phyloP scores from a whole-genome alignment of 2,888 invertebrate species.

The Amiota minor region DNA sequence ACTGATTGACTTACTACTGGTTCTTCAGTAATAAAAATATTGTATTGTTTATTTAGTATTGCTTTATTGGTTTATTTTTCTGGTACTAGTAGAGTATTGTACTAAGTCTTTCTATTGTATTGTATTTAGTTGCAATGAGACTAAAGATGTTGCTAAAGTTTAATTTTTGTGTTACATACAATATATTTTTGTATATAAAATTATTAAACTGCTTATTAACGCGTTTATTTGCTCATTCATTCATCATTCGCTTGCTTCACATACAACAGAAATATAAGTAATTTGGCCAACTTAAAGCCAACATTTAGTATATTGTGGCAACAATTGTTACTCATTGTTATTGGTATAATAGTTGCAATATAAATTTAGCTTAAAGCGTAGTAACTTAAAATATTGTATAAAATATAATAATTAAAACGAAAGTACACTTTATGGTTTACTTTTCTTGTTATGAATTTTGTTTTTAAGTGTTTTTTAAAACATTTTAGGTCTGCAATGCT shows the following conservation, averaged over 20 bases:
- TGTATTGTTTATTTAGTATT: not conserved
- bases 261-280: not conserved
- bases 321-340: slow-evolving; percentile 11
- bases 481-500: slow-evolving; percentile 5
- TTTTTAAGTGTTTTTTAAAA: slow-evolving; percentile 23
- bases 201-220: slow-evolving; percentile 24
- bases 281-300: slow-evolving; percentile 17
- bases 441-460: not conserved
- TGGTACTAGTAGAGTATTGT: no score
- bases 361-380: not conserved
- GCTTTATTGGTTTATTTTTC: not conserved
- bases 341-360: not conserved
- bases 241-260: slow-evolving; percentile 11
- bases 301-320: slow-evolving; percentile 14
- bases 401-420: slow-evolving; percentile 25
- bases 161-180: not conserved
- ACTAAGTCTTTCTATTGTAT: not conserved
- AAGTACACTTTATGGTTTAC: slow-evolving; percentile 26
- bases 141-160: slow-evolving; percentile 20
- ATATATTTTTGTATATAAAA: not conserved
- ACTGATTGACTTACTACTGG: no score
- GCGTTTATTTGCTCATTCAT: slow-evolving; percentile 8
- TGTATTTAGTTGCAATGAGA: slow-evolving; percentile 6
- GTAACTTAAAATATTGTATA: slow-evolving; percentile 7
- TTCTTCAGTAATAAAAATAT: no score